phyloP scores from a whole-genome alignment of 1,140 invertebrate genomes.

The Diabrotica virgifera region DNA sequence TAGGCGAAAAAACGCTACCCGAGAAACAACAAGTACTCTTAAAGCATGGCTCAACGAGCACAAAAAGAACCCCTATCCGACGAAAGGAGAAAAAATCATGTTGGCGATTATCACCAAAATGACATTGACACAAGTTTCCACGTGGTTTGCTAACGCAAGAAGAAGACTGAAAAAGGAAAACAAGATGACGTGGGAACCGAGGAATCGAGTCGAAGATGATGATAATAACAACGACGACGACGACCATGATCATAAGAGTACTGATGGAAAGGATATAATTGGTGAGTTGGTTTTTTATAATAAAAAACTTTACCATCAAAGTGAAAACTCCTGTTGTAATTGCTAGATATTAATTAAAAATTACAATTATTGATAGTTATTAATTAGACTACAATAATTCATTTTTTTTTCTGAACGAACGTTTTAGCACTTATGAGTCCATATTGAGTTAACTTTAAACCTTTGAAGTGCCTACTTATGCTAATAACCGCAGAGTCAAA shows the following conservation, averaged over 20 bases:
- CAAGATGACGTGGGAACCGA: constrained; percentile 98
- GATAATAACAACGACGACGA: constrained; percentile 82
- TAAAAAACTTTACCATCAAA: too few species aligned
- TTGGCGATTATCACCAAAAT: constrained; percentile 98
- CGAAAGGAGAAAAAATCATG: constrained; percentile 99
- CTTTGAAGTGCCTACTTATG: too few species aligned
- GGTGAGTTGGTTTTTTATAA: constrained; percentile 52
- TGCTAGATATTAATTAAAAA: too few species aligned
- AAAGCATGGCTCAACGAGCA: constrained; percentile 99
- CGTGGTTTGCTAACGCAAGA: constrained; percentile 98
- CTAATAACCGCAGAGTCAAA: too few species aligned
- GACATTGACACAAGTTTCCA: constrained; percentile 97
- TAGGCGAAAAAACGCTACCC: constrained; percentile 92
- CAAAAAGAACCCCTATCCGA: constrained; percentile 98
- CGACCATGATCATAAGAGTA: constrained; percentile 67
- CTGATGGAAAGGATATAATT: constrained; percentile 76
- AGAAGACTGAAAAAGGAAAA: constrained; percentile 97
- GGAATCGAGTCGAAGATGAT: constrained; percentile 85
- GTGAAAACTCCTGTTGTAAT: too few species aligned
- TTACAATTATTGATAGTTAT: too few species aligned
- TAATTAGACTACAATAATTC: too few species aligned
- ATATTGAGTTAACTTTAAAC: too few species aligned
- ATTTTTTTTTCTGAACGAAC: too few species aligned
- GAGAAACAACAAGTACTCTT: constrained; percentile 94
- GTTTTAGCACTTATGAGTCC: too few species aligned